A percentile compares a stretch with the other conserved stretches of the same genome.
Conservation (phyloP, 2,113 vertebrate genomes). For the Trogon melanurus region DNA sequence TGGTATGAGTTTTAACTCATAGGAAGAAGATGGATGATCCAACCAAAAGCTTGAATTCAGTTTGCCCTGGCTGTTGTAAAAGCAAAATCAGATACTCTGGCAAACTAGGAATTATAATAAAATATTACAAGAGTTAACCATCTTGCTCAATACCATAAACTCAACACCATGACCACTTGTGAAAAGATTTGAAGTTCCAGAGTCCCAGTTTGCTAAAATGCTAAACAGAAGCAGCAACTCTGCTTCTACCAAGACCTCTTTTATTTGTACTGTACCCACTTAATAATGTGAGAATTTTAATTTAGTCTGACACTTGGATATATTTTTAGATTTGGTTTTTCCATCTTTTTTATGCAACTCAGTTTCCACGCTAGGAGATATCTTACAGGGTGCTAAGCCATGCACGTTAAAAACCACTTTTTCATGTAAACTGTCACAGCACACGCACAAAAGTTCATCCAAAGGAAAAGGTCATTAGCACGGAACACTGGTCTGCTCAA, state of each 20-base stretch:
- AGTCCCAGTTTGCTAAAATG: neutral
- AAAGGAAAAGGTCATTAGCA: neutral
- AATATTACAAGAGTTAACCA: neutral
- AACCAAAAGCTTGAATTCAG: neutral
- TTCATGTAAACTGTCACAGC: neutral
- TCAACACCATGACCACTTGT: neutral
- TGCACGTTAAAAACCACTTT: neutral
- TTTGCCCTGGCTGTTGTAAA: neutral
- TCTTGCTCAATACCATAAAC: neutral
- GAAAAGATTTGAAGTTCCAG: neutral
- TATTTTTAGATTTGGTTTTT: constrained; percentile 40
- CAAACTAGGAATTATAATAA: neutral
- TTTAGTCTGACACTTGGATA: constrained; percentile 21
- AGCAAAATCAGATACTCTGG: neutral
- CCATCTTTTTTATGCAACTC: neutral
- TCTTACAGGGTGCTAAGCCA: neutral
- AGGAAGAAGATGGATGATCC: neutral
- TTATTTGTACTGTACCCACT: neutral
- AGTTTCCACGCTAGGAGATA: neutral
- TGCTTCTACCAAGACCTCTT: neutral
- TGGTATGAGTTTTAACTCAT: neutral
- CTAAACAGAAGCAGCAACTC: neutral
- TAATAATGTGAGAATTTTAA: constrained; percentile 35
- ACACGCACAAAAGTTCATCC: neutral
- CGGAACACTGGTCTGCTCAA: neutral